phyloP scores from a whole-genome alignment of 2,113 vertebrate species.

The Bathybates hornii region DNA sequence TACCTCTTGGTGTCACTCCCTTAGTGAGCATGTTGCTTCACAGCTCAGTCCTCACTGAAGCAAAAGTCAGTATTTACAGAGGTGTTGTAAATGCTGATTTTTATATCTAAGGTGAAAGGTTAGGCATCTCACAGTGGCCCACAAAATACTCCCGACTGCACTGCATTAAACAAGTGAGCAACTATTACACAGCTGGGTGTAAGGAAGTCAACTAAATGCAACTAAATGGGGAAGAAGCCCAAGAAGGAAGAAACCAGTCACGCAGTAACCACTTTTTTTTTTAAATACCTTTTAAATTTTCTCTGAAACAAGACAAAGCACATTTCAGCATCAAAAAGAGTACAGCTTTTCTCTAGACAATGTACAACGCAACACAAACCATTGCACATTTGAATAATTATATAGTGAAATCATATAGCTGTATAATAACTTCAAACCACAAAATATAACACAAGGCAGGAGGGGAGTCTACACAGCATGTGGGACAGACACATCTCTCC shows the following conservation, averaged over 20 bases:
- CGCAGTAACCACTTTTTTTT: not conserved
- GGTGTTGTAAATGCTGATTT: not conserved
- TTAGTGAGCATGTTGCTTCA: not conserved
- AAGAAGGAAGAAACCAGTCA: conserved; percentile 19
- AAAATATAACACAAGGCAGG: conserved; percentile 5
- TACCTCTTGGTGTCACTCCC: not conserved
- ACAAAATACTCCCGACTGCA: not conserved
- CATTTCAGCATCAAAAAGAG: conserved; percentile 44
- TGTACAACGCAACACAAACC: conserved; percentile 50
- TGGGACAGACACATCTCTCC: not conserved
- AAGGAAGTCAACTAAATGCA: not conserved
- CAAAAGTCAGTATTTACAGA: not conserved
- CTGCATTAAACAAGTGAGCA: not conserved
- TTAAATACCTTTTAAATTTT: conserved; percentile 47
- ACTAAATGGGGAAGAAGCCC: conserved; percentile 36
- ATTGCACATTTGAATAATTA: conserved; percentile 40
- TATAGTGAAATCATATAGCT: conserved; percentile 23
- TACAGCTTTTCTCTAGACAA: conserved; percentile 33
- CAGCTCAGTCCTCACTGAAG: not conserved
- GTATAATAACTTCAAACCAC: conserved; percentile 17
- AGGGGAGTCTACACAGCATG: conserved; percentile 2
- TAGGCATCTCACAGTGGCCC: not conserved
- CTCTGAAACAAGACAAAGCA: conserved; percentile 47
- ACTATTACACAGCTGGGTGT: not conserved
- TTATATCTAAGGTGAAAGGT: not conserved